Evolutionary conservation across 1,140 invertebrate genomes (phyloP), one percentile per base, ranked within the genome.

Genomic region (Aradophagus sp.): DNA sequence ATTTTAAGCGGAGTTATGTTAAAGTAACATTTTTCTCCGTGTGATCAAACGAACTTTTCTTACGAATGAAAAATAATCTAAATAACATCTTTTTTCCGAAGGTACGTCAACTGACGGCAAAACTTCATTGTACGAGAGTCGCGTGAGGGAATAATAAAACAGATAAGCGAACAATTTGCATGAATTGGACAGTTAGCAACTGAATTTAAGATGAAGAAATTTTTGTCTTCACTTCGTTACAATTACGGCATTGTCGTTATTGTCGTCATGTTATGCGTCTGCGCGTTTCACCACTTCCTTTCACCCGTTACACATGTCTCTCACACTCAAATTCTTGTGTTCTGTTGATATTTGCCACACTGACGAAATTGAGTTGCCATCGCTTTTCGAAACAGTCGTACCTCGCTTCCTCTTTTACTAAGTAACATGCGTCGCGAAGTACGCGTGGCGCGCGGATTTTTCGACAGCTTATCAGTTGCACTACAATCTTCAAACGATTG

Each of bases 171-270:
- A n/a, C n/a, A n/a, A n/a, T 36, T 44, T 45, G 41, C 29, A 48
- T 42, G 39, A 52, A 59, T 59, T 59, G 36, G 35, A 55, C 19
- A n/a, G n/a, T n/a, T n/a, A n/a, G n/a, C n/a, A n/a, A n/a, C n/a
- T n/a, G n/a, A n/a, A n/a, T n/a, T n/a, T n/a, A n/a, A n/a, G n/a
- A n/a, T n/a, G n/a, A n/a, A n/a, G n/a, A n/a, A n/a, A n/a, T n/a
- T n/a, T n/a, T n/a, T n/a, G n/a, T n/a, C n/a, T 47, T 47, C 59
- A 20, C 45, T 53, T 45, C 48, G 68, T 56, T 66, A 67, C 69
- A 67, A 73, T 73, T 73, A 72, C 48, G 13, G 68, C 53, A 72
- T n/a, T n/a, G n/a, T n/a, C n/a, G n/a, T 72, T 72, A 56, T 71
- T 65, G 47, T 65, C 38, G 45, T 58, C 66, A 44, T 48, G 36